Evolutionary conservation across 2,113 vertebrate species (phyloP).

Genomic region (Cinclus cinclus): DNA sequence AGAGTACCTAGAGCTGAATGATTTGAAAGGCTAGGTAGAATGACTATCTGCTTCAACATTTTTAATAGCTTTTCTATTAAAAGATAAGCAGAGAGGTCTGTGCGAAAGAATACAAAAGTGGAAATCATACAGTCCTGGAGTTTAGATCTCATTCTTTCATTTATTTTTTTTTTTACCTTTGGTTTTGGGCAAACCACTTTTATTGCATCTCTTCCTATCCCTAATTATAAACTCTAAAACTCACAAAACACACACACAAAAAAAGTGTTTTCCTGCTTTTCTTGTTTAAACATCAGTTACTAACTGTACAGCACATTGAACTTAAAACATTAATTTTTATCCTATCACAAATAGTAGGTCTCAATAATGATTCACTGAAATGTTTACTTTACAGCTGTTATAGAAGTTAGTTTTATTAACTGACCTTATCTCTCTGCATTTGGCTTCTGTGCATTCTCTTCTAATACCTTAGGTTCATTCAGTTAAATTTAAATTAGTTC

Average conservation of each 20-base stretch:
- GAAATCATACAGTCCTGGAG: not conserved
- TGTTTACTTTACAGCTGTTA: not conserved
- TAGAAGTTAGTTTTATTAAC: not conserved
- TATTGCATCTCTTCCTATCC: not conserved
- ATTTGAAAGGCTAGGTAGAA: constrained; percentile 6
- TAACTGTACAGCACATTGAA: not conserved
- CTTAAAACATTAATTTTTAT: not conserved
- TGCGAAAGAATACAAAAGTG: not conserved
- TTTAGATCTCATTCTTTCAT: not conserved
- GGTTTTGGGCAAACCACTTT: not conserved
- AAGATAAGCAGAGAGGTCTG: constrained; percentile 26
- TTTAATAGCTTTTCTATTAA: constrained; percentile 53
- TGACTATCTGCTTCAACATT: constrained; percentile 22
- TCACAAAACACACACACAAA: not conserved
- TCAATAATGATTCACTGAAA: not conserved
- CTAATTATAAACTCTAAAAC: not conserved
- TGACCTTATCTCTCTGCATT: not conserved
- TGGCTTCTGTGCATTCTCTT: not conserved
- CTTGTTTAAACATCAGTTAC: not conserved
- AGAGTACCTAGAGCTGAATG: not conserved
- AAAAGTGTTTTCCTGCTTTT: not conserved
- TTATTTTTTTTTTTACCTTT: not conserved
- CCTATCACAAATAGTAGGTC: not conserved
- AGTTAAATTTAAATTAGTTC: constrained; percentile 16
- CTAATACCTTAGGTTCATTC: not conserved